Evolutionary conservation across 2,888 invertebrate species (phyloP).

Genomic region (Margaritifera margaritifera): DNA sequence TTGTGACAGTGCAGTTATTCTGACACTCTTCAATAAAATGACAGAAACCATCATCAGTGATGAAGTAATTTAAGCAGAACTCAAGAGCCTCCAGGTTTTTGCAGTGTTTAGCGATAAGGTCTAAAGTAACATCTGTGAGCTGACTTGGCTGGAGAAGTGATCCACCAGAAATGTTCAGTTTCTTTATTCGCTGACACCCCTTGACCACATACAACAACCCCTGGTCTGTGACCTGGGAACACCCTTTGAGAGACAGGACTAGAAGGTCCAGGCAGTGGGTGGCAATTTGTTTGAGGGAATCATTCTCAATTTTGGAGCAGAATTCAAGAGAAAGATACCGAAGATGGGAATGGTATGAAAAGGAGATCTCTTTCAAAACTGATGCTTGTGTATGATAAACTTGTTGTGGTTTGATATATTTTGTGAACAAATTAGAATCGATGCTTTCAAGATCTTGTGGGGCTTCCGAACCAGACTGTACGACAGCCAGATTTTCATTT

Average conservation of each 20-base stretch:
- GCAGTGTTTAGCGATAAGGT: conserved; percentile 31
- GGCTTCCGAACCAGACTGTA: too few relatives aligned
- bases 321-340: conserved; percentile 38
- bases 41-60: conserved; percentile 28
- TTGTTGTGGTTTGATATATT: too few relatives aligned
- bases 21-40: conserved; percentile 22
- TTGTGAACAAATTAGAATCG: too few relatives aligned
- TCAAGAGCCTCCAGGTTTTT: conserved; percentile 26
- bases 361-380: not conserved
- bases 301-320: conserved; percentile 43
- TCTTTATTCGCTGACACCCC: conserved; percentile 29
- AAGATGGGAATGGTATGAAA: conserved; percentile 31
- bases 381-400: too few relatives aligned
- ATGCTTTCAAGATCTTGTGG: too few relatives aligned
- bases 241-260: conserved; percentile 38
- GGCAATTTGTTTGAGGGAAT: conserved; percentile 39
- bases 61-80: conserved; percentile 29
- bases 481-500: too few relatives aligned
- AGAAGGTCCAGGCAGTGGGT: conserved; percentile 41
- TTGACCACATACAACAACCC: conserved; percentile 35
- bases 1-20: conserved; percentile 1
- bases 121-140: conserved; percentile 35
- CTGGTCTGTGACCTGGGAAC: conserved; percentile 43
- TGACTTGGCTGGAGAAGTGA: conserved; percentile 35
- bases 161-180: conserved; percentile 41